Evolutionary conservation across 2,797 vertebrate species (phyloP), one percentile per base, ranked within the genome.

Genomic region (Natrix natrix): DNA sequence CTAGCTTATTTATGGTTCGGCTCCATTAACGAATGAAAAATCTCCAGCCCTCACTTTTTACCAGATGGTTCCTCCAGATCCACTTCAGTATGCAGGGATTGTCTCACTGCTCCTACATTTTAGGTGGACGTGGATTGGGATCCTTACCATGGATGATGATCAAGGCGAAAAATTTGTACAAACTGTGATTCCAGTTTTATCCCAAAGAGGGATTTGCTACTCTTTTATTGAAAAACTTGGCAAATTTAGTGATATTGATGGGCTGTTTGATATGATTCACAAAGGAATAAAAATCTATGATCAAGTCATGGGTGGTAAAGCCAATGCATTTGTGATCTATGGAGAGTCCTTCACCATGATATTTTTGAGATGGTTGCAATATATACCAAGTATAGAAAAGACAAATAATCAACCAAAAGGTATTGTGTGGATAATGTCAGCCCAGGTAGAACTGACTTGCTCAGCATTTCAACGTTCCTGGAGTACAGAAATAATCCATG

Each of bases 101-200:
- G 48, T 92, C 8, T 61, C 69, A 17, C 61, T 92, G n/a, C 92
- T 92, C 83, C 88, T 92, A 8, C n/a, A 89, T 90, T 92, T 92
- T 24, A 61, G 12, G 12, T 92, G 92, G 92, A 92, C 69, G 0
- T 92, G 88, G 92, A 89, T 86, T 86, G 92, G 92, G 1, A 10
- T 61, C 20, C 20, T 92, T 61, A 24, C 52, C 24, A 89, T 86
- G 56, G 92, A 92, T 1, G 52, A 61, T 61, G 88, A 89, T 4
- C 59, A 55, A 17, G 48, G 88, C 2, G 92, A 90, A 86, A 61
- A n/a, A 60, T 86, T 92, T 90, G 0, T 86, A 13, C 88, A 92
- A 86, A 92, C 2, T 11, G n/a, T 89, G 17, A 22, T 90, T n/a
- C 92, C 92, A 26, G 8, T 83, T 22, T 92, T 92, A 90, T 89